These are phyloP conservation scores for Parnassius smintheus DNA, from an alignment of 2,888 invertebrate genomes.

Conservation along the genomic window DNA sequence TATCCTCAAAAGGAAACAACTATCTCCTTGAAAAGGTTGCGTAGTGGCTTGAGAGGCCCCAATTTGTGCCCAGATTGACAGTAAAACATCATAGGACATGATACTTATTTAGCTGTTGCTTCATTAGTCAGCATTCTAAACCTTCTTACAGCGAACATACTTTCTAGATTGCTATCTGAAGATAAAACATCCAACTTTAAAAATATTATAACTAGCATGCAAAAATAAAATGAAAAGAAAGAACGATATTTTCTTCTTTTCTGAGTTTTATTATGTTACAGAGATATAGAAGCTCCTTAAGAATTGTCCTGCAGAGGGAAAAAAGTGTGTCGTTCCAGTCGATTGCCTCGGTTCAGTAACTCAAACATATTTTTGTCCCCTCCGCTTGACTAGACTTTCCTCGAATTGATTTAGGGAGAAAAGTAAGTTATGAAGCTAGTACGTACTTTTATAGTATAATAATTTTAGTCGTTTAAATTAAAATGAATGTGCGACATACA, in stretches of 20 bases:
- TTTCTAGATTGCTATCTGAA: too few relatives aligned
- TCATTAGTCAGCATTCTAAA: too few relatives aligned
- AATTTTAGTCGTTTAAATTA: not conserved
- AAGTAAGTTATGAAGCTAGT: not conserved
- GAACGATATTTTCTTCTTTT: conserved; percentile 11
- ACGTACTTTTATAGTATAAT: not conserved
- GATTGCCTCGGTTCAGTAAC: conserved; percentile 19
- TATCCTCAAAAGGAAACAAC: too few relatives aligned
- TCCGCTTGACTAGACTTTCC: not conserved
- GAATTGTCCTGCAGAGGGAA: conserved; percentile 6
- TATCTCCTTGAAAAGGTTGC: too few relatives aligned
- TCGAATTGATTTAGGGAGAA: not conserved
- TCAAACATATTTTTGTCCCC: conserved; percentile 14
- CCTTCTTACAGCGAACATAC: too few relatives aligned
- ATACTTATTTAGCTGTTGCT: too few relatives aligned
- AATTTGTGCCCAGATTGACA: too few relatives aligned
- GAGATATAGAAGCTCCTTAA: conserved; percentile 10
- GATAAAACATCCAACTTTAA: too few relatives aligned
- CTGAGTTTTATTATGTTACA: conserved; percentile 19
- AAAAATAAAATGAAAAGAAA: conserved; percentile 10
- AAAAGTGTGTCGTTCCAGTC: conserved; percentile 15
- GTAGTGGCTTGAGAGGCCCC: too few relatives aligned
- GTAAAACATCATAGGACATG: too few relatives aligned
- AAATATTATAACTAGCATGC: not conserved
- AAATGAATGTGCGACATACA: not conserved